Percentiles rank a stretch among this genome's conserved stretches.
These are phyloP conservation scores for Phymanthus crucifer DNA, from an alignment of 92 coral and sea anemone species.

Conservation along the genomic window DNA sequence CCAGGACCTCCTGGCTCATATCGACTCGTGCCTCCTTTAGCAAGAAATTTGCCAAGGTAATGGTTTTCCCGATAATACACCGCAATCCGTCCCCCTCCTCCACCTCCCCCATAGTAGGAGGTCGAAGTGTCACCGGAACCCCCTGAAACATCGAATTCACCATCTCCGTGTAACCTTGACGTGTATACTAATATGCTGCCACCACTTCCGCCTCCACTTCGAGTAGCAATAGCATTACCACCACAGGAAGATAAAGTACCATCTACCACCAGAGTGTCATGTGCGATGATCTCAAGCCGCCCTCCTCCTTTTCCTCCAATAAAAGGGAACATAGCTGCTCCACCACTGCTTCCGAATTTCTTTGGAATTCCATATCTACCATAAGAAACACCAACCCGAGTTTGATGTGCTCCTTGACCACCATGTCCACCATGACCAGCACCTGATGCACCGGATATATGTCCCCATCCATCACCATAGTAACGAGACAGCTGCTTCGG, in stretches of 20 bases:
- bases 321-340: slow-evolving; percentile 78
- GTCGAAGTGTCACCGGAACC: slow-evolving; percentile 75
- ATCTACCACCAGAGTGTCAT: slow-evolving; percentile 82
- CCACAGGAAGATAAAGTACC: slow-evolving; percentile 85
- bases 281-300: slow-evolving; percentile 71
- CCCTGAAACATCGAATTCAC: slow-evolving; percentile 80
- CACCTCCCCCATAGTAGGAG: slow-evolving; percentile 78
- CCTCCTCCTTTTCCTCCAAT: slow-evolving; percentile 90
- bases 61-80: slow-evolving; percentile 85
- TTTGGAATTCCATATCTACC: slow-evolving; percentile 79
- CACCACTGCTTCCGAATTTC: slow-evolving; percentile 79
- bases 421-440: slow-evolving; percentile 98
- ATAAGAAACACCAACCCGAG: slow-evolving; percentile 89
- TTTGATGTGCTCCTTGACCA: slow-evolving; percentile 76
- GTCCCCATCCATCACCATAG: slow-evolving; percentile 70
- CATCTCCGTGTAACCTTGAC: slow-evolving; percentile 92
- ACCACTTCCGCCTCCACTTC: slow-evolving; percentile 98
- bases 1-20: slow-evolving; percentile 95
- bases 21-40: slow-evolving; percentile 76
- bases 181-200: slow-evolving; percentile 85
- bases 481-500: slow-evolving; percentile 17
- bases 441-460: slow-evolving; percentile 74
- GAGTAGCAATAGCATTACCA: slow-evolving; percentile 59
- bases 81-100: slow-evolving; percentile 89
- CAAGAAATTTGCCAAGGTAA: slow-evolving; percentile 82